Evolutionary conservation across 2,113 vertebrate genomes (phyloP).

Genomic region (Bos javanicus): DNA sequence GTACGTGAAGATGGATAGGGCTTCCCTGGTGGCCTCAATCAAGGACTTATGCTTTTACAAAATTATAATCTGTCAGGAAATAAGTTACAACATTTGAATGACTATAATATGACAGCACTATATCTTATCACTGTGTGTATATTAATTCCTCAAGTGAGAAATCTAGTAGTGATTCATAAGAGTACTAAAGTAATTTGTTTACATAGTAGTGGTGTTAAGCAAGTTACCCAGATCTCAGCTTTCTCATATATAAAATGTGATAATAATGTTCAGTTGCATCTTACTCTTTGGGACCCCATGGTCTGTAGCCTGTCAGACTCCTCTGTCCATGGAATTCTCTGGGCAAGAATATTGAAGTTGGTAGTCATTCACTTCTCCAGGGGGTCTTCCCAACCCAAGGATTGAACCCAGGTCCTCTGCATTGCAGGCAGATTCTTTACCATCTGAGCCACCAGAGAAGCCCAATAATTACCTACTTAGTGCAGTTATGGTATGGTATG

Average conservation of each 20-base stretch:
- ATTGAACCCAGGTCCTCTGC: background rate
- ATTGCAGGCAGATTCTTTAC: background rate
- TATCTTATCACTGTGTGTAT: background rate
- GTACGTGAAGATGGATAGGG: background rate
- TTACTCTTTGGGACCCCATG: background rate
- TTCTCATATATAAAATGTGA: background rate
- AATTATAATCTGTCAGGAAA: background rate
- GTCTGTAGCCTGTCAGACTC: background rate
- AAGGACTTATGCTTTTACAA: background rate
- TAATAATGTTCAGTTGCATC: background rate
- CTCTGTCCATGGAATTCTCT: background rate
- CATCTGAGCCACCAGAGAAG: background rate
- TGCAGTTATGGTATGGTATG: background rate
- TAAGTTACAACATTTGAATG: background rate
- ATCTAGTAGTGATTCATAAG: background rate
- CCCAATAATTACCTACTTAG: background rate
- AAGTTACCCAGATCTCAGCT: background rate
- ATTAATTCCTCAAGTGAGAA: constrained; percentile 2
- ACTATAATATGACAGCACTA: background rate
- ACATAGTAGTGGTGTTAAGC: background rate
- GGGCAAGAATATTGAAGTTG: background rate
- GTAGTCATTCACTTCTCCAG: background rate
- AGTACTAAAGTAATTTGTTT: background rate
- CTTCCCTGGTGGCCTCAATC: background rate
- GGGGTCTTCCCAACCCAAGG: background rate